These are phyloP conservation scores for Heliconius eleuchia DNA, from an alignment of 1,140 invertebrate species.

Conservation along the genomic window DNA sequence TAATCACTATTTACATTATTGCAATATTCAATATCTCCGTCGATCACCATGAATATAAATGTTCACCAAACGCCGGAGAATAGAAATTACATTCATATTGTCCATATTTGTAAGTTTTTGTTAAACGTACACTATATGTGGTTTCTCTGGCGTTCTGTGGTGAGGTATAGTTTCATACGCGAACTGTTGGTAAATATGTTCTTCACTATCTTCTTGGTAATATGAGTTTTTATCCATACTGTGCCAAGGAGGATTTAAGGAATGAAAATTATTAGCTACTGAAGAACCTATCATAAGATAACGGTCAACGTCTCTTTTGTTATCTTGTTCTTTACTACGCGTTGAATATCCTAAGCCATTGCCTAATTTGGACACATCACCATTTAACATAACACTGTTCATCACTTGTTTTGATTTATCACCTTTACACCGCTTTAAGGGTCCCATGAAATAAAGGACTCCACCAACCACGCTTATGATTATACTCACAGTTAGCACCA, in stretches of 20 bases:
- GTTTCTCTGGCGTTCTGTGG: slow-evolving; percentile 80
- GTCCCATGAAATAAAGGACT: slow-evolving; percentile 82
- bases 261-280: slow-evolving; percentile 82
- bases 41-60: slow-evolving; percentile 55
- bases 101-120: slow-evolving; percentile 67
- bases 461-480: slow-evolving; percentile 81
- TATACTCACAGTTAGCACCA: slow-evolving; percentile 81
- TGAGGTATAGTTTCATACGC: slow-evolving; percentile 82
- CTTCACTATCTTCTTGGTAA: slow-evolving; percentile 77
- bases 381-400: slow-evolving; percentile 77
- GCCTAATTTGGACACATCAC: slow-evolving; percentile 77
- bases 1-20: slow-evolving; percentile 79
- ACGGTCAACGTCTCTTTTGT: slow-evolving; percentile 80
- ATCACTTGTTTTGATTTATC: slow-evolving; percentile 80
- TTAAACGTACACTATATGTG: slow-evolving; percentile 85
- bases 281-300: slow-evolving; percentile 82
- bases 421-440: slow-evolving; percentile 79
- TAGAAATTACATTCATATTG: slow-evolving; percentile 59
- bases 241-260: slow-evolving; percentile 82
- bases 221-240: slow-evolving; percentile 80
- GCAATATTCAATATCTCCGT: slow-evolving; percentile 60
- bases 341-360: slow-evolving; percentile 77
- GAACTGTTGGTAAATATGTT: slow-evolving; percentile 83
- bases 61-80: slow-evolving; percentile 55
- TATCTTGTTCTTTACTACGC: slow-evolving; percentile 73